Base-by-base conservation (phyloP, 64 coral and sea anemone species). In the Montipora sp. region DNA sequence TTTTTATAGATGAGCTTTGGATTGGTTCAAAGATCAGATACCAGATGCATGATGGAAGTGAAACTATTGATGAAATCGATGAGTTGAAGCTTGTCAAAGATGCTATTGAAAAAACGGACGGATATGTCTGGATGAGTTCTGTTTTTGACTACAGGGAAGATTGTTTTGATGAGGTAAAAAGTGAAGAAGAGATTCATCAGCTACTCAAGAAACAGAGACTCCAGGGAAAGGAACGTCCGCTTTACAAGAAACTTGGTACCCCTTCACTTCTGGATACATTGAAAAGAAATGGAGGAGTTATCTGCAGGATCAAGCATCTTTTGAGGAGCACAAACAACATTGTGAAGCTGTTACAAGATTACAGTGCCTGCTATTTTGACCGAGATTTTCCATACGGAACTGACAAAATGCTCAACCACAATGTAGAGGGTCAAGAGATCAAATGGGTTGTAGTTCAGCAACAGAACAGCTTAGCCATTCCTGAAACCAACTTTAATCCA, bases 111-210 rank as follows among this genome's bases (percentile, higher is more conserved):
- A 90, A 63, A 24, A 47, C 80, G 9, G 55, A 63, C 4, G 88
- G 88, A 36, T 90, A 90, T 7, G 88, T 90, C 48, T 90, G 88
- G 88, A 90, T 90, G 78, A 90, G 76, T 65, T 90, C 88, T 80
- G 88, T 90, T 3, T 90, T 90, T 90, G 88, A 90, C 59, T 80
- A 65, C 59, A 80, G 67, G 59, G 14, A 68, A 69, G 21, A 90
- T 22, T 70, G 44, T 8, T 80, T 90, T 90, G 76, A 51, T 24
- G 58, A 70, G 14, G 66, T 66, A 8, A 71, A 79, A 76, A 90
- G 44, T 51, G 15, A 47, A 2, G 45, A 84, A 47, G 59, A 84
- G 7, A 84, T 84, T 48, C 2, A 5, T 9, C 59, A 48, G 13
- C 4, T 68, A 2, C 36, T 84, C n/a, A 36, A 47, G 19, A 18